Percentiles rank a stretch among this genome's conserved stretches.
Evolutionary conservation across 2,888 invertebrate species (phyloP).

Genomic region (Eumacrocentrus americanus): DNA sequence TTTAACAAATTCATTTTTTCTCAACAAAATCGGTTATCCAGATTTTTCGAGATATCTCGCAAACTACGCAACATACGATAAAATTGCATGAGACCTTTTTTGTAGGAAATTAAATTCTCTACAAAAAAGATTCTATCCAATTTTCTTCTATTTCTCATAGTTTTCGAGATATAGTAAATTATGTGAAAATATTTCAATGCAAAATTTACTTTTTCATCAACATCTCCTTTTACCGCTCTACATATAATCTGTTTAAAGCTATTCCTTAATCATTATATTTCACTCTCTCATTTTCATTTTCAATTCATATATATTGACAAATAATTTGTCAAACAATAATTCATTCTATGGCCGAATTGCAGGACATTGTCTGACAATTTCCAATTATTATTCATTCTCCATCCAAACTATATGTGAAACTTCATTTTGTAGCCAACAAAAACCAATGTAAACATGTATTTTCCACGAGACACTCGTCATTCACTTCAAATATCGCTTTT

Average conservation of each 20-base stretch:
- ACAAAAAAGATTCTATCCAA: background rate
- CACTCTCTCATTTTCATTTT: no score
- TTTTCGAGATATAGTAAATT: background rate
- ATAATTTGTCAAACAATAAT: background rate
- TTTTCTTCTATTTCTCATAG: background rate
- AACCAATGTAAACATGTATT: slow-evolving; percentile 13
- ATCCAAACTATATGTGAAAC: background rate
- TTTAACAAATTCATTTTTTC: background rate
- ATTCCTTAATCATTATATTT: no score
- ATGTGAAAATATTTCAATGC: no score
- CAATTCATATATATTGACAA: background rate
- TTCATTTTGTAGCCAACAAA: slow-evolving; percentile 20
- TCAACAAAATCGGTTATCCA: background rate
- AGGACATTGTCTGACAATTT: background rate
- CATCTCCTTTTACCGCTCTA: no score
- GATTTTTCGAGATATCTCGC: background rate
- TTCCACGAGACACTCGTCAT: slow-evolving; percentile 30
- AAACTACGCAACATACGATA: background rate
- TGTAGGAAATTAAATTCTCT: background rate
- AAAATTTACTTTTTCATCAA: no score
- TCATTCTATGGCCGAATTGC: background rate
- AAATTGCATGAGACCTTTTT: background rate
- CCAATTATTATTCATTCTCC: background rate
- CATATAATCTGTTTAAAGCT: no score
- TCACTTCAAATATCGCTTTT: no score